Percentiles rank a stretch among this genome's conserved stretches.
Evolutionary conservation across 2,888 invertebrate genomes (phyloP).

Genomic region (Ectemnius lituratus): DNA sequence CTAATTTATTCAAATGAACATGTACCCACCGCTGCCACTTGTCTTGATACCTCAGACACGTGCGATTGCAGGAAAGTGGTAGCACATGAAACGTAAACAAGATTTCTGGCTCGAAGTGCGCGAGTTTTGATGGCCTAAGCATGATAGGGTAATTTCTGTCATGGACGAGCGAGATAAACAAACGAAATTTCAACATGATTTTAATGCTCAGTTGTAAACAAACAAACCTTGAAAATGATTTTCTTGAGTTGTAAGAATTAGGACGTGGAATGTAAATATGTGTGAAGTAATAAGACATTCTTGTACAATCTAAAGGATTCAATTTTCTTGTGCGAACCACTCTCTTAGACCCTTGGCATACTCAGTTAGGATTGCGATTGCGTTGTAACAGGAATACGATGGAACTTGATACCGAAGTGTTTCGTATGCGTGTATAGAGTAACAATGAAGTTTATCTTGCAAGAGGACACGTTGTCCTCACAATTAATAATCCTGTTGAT

Average conservation of each 20-base stretch:
- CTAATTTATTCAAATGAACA: constrained; percentile 46
- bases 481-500: not conserved
- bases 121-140: constrained; percentile 20
- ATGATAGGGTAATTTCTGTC: constrained; percentile 32
- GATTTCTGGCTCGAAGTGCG: constrained; percentile 28
- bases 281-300: too few relatives aligned
- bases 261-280: too few relatives aligned
- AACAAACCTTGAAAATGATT: constrained; percentile 12
- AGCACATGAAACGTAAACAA: constrained; percentile 24
- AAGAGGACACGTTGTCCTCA: too few relatives aligned
- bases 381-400: too few relatives aligned
- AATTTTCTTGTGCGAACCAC: not conserved
- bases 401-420: too few relatives aligned
- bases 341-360: too few relatives aligned
- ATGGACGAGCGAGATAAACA: constrained; percentile 30
- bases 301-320: constrained; percentile 2
- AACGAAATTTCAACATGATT: constrained; percentile 7
- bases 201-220: constrained; percentile 1
- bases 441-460: too few relatives aligned
- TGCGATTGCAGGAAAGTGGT: constrained; percentile 40
- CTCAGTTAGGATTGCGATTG: too few relatives aligned
- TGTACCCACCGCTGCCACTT: not conserved
- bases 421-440: too few relatives aligned
- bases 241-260: not conserved
- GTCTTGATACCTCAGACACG: constrained; percentile 19